Evolutionary conservation across 2,888 invertebrate species (phyloP), one percentile per base, ranked within the genome.

Genomic region (Euphydryas editha): DNA sequence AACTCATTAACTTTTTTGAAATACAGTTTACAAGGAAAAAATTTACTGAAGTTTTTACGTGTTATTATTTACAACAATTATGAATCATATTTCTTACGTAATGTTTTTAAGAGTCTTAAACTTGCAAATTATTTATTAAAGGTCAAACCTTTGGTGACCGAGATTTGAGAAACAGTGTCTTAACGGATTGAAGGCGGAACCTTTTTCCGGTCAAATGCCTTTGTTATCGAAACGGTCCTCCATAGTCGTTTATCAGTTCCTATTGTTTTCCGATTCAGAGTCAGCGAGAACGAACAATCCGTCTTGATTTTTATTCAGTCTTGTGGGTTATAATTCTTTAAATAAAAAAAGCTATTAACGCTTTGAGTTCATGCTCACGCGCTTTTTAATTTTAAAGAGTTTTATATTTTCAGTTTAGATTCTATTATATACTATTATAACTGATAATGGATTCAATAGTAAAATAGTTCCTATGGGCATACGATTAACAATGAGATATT

Each of bases 201-300:
- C 68, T 69, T 69, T 65, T 68, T 62, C 59, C 62, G 56, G 47
- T 37, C 59, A 65, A 42, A 65, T 65, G 56, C 36, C 60, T 68
- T 62, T 62, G 62, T 63, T 66, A 62, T 60, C 57, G 55, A 51
- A 47, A 46, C 47, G 55, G 24, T 24, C 55, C 54, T 59, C 62
- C 57, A 62, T 51, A 55, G 56, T 56, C 62, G 62, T 66, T 69
- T 69, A 66, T 69, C 62, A 69, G 51, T 18, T 24, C 49, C 59
- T 54, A 66, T 66, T 69, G 62, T 66, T 66, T 69, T 21, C 66
- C 56, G 57, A 66, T 59, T 69, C 15, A 49, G 42, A 59, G 15
- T 18, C 37, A 36, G 47, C 18, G 20, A 2, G 47, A 10, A 13
- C 20, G 47, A 36, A 56, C 62, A 37, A 51, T 66, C 55, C 15